Evolutionary conservation across 2,888 invertebrate genomes (phyloP).

Genomic region (Ischnus inquisitorius): DNA sequence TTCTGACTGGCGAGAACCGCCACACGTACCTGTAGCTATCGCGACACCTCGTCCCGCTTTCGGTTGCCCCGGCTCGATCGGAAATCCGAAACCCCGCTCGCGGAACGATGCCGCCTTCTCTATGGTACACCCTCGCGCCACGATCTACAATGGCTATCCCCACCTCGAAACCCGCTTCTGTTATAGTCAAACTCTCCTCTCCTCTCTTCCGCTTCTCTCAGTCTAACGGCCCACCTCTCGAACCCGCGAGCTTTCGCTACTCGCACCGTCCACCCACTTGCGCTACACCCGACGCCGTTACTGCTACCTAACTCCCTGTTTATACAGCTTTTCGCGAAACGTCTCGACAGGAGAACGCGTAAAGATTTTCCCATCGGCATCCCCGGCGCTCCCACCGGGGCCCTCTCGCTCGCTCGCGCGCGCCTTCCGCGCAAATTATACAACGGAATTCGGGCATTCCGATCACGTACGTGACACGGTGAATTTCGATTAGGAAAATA

Average conservation of each 20-base stretch:
- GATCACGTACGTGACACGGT: conserved; percentile 70
- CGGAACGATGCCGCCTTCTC: conserved; percentile 42
- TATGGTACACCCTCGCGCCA: conserved; percentile 23
- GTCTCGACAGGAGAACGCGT: conserved; percentile 48
- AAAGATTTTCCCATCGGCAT: conserved; percentile 68
- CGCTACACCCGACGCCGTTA: background rate
- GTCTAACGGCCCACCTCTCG: conserved; percentile 45
- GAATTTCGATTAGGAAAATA: conserved; percentile 71
- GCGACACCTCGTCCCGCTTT: conserved; percentile 71
- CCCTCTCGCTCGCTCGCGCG: conserved; percentile 9
- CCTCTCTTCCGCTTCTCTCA: conserved; percentile 48
- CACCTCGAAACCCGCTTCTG: conserved; percentile 8
- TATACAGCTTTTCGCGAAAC: background rate
- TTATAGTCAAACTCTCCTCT: conserved; percentile 19
- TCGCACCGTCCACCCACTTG: conserved; percentile 36
- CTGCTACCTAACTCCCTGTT: background rate
- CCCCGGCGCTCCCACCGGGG: conserved; percentile 11
- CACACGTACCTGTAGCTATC: conserved; percentile 69
- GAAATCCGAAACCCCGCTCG: conserved; percentile 68
- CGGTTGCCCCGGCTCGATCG: conserved; percentile 63
- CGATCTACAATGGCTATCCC: conserved; percentile 55
- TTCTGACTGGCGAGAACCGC: conserved; percentile 40
- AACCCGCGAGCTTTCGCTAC: conserved; percentile 13
- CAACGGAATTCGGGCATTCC: conserved; percentile 69
- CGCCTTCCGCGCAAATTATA: conserved; percentile 64